Percentiles rank a stretch among this genome's conserved stretches.
Evolutionary conservation across 2,113 vertebrate species (phyloP).

Genomic region (Heloderma charlesbogerti): DNA sequence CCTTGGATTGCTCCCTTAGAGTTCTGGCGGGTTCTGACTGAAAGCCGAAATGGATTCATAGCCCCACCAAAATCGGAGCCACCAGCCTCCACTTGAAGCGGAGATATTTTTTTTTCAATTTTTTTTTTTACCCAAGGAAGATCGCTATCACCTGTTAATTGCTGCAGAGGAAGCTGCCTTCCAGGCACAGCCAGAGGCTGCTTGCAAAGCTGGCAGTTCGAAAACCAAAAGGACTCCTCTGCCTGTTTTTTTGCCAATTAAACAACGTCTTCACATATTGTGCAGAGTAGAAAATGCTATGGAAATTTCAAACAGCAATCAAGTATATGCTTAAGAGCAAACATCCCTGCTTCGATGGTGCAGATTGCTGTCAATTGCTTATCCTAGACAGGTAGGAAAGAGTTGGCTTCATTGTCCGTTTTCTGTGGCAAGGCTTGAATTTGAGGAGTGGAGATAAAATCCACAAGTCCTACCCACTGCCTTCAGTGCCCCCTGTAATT

Average conservation of each 20-base stretch:
- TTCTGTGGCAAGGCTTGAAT: background rate
- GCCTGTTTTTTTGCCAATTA: background rate
- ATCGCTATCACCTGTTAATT: background rate
- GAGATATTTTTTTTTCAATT: too few species aligned
- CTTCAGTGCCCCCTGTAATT: background rate
- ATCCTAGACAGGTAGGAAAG: background rate
- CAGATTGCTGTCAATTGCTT: background rate
- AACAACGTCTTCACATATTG: background rate
- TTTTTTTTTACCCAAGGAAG: background rate
- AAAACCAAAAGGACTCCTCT: background rate
- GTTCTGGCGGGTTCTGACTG: too few species aligned
- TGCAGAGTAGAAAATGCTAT: background rate
- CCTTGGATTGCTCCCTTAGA: too few species aligned
- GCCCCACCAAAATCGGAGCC: too few species aligned
- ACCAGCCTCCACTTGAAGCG: too few species aligned
- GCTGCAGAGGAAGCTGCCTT: background rate
- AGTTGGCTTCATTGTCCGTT: background rate
- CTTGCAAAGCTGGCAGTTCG: background rate
- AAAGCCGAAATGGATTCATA: too few species aligned
- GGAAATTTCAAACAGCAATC: background rate
- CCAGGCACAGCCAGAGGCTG: background rate
- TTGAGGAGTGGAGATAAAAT: background rate
- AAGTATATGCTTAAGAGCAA: background rate
- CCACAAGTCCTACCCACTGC: background rate
- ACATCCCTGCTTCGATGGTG: background rate